Evolutionary conservation across 2,113 vertebrate genomes (phyloP).

Genomic region (Bolborhynchus lineola): DNA sequence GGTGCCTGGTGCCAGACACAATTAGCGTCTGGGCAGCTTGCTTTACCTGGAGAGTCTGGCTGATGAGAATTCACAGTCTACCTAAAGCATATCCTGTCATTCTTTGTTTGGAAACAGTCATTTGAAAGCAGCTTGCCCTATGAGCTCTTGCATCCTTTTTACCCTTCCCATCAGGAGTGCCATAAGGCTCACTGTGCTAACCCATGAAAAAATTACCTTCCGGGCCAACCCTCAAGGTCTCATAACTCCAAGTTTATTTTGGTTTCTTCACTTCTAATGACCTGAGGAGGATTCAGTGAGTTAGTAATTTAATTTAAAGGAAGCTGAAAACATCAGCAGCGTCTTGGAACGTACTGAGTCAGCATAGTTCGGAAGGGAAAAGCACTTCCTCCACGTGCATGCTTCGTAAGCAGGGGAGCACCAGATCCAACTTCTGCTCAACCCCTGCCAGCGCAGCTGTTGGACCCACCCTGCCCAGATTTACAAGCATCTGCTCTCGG

Average conservation of each 20-base stretch:
- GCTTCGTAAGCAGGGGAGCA: neutral
- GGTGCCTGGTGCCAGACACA: neutral
- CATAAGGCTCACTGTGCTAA: neutral
- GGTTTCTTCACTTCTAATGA: neutral
- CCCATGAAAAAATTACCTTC: neutral
- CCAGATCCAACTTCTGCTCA: neutral
- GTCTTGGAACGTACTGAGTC: neutral
- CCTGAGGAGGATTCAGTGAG: neutral
- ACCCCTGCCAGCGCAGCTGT: neutral
- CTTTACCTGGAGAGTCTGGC: conserved; percentile 10
- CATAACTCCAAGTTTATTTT: neutral
- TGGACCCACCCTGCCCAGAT: neutral
- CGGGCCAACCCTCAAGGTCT: neutral
- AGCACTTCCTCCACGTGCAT: neutral
- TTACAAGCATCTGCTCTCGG: neutral
- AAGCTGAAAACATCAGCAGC: neutral
- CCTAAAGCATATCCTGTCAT: neutral
- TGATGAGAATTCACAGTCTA: neutral
- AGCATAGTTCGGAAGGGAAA: neutral
- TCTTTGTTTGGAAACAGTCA: neutral
- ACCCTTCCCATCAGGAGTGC: neutral
- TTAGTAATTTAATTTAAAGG: neutral
- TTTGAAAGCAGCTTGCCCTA: neutral
- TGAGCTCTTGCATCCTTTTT: neutral
- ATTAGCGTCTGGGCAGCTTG: neutral